Evolutionary conservation across 2,797 vertebrate genomes (phyloP).

Genomic region (Myotis planiceps): DNA sequence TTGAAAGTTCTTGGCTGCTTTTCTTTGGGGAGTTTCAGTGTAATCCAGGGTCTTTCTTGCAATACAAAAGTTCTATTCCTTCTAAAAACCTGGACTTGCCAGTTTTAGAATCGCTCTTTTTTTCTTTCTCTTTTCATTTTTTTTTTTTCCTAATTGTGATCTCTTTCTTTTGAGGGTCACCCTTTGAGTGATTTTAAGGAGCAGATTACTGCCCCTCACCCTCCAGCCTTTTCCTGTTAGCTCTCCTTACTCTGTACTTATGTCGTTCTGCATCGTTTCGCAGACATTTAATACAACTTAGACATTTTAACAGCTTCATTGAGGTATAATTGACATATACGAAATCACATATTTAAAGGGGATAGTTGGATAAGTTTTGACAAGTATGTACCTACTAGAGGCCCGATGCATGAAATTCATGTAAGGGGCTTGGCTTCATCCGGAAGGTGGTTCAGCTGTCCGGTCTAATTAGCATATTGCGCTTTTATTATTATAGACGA

Average conservation of each 20-base stretch:
- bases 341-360: not conserved
- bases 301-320: not conserved
- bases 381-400: not conserved
- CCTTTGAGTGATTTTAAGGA: not conserved
- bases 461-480: no score
- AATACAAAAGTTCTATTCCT: not conserved
- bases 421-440: no score
- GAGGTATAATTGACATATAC: not conserved
- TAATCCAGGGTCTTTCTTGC: not conserved
- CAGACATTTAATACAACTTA: not conserved
- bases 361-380: not conserved
- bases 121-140: not conserved
- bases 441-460: no score
- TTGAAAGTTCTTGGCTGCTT: not conserved
- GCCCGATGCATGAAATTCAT: no score
- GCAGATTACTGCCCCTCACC: not conserved
- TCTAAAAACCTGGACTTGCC: not conserved
- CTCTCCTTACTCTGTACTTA: not conserved
- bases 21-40: not conserved
- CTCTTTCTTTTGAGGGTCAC: not conserved
- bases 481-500: not conserved
- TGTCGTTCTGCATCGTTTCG: not conserved
- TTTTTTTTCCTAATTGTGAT: accelerated
- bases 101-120: not conserved
- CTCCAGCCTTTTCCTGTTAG: not conserved